Evolutionary conservation across 2,113 vertebrate species (phyloP).

Genomic region (Machaerirhynchus nigripectus): DNA sequence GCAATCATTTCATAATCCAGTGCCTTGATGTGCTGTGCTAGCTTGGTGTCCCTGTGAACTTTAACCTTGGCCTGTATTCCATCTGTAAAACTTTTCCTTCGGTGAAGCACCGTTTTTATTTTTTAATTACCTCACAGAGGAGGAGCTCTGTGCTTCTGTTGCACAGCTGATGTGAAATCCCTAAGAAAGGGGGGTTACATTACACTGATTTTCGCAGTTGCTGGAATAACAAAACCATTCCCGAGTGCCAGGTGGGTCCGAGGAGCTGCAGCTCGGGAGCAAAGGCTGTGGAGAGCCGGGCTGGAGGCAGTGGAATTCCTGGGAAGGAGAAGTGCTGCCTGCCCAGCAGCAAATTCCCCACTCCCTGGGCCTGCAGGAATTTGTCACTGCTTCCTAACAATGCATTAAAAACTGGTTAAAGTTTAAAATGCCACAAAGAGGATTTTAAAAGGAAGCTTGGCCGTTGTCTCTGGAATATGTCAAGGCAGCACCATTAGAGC

Average conservation of each 20-base stretch:
- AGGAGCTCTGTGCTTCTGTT: background rate
- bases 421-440: background rate
- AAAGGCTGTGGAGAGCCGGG: accelerated
- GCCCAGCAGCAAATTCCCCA: background rate
- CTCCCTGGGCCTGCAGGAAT: background rate
- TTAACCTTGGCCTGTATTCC: background rate
- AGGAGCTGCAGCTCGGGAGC: background rate
- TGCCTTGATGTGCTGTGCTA: accelerated
- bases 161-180: background rate
- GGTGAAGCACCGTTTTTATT: background rate
- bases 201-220: background rate
- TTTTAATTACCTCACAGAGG: background rate
- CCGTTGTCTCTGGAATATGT: background rate
- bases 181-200: accelerated
- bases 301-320: background rate
- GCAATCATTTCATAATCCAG: accelerated
- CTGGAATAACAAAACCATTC: background rate
- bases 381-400: background rate
- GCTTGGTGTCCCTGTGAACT: background rate
- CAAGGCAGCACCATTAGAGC: background rate
- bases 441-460: background rate
- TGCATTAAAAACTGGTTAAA: accelerated
- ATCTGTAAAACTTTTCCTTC: background rate
- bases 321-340: background rate
- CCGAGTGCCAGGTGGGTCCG: background rate